Evolutionary conservation across 2,888 invertebrate species (phyloP), one percentile per base, ranked within the genome.

Genomic region (Ariolimax columbianus): DNA sequence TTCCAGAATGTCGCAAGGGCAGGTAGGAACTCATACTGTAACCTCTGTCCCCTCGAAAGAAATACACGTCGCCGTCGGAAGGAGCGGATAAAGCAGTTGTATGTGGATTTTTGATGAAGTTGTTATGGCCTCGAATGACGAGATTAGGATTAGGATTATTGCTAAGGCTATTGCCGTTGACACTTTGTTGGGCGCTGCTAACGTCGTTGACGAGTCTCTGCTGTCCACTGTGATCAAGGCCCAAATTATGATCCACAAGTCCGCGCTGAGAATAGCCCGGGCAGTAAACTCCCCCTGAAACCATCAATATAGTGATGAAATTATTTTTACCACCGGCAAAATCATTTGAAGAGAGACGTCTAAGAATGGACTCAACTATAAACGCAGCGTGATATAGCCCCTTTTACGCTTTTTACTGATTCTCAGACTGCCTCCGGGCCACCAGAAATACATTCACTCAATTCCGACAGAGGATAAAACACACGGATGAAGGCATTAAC

Each of bases 1-100:
- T 87, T 80, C 85, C 90, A 70, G 89, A 87, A 86, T 91, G 92
- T 59, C 92, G 90, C 83, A 92, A 88, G 78, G 92, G 92, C 84
- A 92, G 89, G 89, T 92, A 92, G 36, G 92, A 91, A 87, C 92
- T 92, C 92, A 92, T 92, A 79, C 88, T 77, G 40, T 40, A 55
- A 59, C 40, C 47, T 30, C 63, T 80, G 73, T 84, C 63, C 33
- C 79, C 79, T 30, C 63, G 55, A 80, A 38, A 47, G 2, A 63
- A 38, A 36, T 59, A 26, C 38, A 33, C 72, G 26, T 33, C 68
- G 59, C 30, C 23, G 30, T 33, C 63, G 66, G n/a, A 1, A 38
- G 40, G 40, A 7, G 79, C 33, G 9, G 66, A 55, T 43, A 63
- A 14, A 30, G 26, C 1, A 0, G 66, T 33, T 40, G 79, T 6